A percentile compares a stretch with the other conserved stretches of the same genome.
Conservation (phyloP, 2,113 vertebrate genomes). For the Pygoscelis antarcticus region DNA sequence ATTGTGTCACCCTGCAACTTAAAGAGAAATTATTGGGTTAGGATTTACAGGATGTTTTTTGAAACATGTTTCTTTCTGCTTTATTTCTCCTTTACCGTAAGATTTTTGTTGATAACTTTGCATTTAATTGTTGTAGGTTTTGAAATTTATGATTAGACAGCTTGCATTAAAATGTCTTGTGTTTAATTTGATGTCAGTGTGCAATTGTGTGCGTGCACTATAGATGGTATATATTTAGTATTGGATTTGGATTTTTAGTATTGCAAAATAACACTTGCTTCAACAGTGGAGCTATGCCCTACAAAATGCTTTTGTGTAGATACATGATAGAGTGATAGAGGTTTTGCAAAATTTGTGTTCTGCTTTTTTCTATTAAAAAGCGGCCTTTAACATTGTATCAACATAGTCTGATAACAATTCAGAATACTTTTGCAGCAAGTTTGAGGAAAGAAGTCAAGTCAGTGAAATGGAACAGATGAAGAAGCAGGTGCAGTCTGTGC, state of each 20-base stretch:
- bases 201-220: background rate
- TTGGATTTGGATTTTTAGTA: background rate
- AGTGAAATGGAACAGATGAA: background rate
- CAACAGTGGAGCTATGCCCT: background rate
- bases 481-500: background rate
- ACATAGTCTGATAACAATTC: background rate
- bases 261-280: background rate
- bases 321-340: fast-evolving
- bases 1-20: background rate
- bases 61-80: background rate
- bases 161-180: background rate
- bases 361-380: background rate
- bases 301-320: background rate
- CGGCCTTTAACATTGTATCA: background rate
- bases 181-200: background rate
- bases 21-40: background rate
- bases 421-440: background rate
- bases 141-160: background rate
- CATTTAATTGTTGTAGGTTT: background rate
- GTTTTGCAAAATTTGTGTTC: background rate
- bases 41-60: background rate
- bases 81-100: background rate
- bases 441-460: background rate
- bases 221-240: too few relatives aligned
- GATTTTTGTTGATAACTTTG: background rate